Evolutionary conservation across 2,113 vertebrate species (phyloP).

Genomic region (Crypturellus undulatus): DNA sequence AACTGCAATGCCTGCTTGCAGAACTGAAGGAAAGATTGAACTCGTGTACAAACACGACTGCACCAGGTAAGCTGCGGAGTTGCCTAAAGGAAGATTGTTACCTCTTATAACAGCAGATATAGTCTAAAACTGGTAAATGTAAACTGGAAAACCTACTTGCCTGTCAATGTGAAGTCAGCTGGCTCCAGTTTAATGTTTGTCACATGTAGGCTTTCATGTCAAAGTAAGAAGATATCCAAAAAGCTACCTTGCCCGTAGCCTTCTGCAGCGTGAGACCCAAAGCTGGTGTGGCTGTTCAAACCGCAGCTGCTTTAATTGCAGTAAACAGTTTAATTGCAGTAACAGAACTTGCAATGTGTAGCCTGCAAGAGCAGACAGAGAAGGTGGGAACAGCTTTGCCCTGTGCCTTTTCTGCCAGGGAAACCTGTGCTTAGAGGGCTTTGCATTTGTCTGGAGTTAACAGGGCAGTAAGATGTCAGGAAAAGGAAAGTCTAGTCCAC

Average conservation of each 20-base stretch:
- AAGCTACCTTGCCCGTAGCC: not conserved
- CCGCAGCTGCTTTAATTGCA: not conserved
- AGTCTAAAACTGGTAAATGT: not conserved
- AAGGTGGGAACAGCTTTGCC: not conserved
- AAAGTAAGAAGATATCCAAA: not conserved
- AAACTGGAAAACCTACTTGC: not conserved
- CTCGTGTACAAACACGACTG: not conserved
- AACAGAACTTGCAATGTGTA: not conserved
- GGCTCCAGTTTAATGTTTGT: not conserved
- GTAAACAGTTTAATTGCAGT: not conserved
- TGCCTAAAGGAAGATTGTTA: not conserved
- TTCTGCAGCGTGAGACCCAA: not conserved
- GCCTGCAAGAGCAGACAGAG: not conserved
- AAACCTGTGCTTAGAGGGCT: not conserved
- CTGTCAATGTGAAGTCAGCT: not conserved
- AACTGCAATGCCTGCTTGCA: constrained; percentile 60
- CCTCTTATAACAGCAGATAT: not conserved
- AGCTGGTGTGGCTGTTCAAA: not conserved
- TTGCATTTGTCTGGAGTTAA: not conserved
- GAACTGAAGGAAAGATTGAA: constrained; percentile 73
- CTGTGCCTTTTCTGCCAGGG: not conserved
- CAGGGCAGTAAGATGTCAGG: rapidly evolving
- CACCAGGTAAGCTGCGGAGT: constrained; percentile 59
- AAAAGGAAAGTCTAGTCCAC: not conserved
- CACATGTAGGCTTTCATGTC: not conserved